These are phyloP conservation scores for Azemiops feae DNA, from an alignment of 2,113 vertebrate genomes.

Conservation along the genomic window DNA sequence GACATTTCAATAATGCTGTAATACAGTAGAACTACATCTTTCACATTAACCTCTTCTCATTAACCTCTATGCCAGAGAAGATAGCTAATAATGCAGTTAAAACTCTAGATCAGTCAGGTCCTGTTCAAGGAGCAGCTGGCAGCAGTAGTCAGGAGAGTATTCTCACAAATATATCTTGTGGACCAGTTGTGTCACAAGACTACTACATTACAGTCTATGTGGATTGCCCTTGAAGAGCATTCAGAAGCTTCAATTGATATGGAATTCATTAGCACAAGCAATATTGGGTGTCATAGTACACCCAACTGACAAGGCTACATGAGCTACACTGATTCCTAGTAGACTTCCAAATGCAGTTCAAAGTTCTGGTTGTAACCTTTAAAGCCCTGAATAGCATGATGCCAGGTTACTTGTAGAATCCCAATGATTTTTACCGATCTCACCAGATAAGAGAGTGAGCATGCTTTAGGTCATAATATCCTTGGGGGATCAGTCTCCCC, in stretches of 20 bases:
- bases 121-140: not conserved
- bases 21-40: not conserved
- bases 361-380: not conserved
- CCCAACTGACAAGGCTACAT: not conserved
- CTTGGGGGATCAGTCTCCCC: not conserved
- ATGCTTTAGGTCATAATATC: too few relatives aligned
- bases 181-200: not conserved
- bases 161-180: not conserved
- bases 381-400: not conserved
- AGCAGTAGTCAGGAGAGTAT: not conserved
- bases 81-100: not conserved
- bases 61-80: not conserved
- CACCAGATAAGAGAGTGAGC: not conserved
- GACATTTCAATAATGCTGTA: not conserved
- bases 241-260: not conserved
- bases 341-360: not conserved
- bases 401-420: not conserved
- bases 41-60: too few relatives aligned
- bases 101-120: not conserved
- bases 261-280: not conserved
- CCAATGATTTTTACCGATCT: not conserved
- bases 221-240: not conserved
- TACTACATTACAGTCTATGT: not conserved
- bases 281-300: not conserved
- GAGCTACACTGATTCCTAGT: not conserved